phyloP scores from a whole-genome alignment of 2,797 vertebrate genomes.

The Eulemur mongoz region DNA sequence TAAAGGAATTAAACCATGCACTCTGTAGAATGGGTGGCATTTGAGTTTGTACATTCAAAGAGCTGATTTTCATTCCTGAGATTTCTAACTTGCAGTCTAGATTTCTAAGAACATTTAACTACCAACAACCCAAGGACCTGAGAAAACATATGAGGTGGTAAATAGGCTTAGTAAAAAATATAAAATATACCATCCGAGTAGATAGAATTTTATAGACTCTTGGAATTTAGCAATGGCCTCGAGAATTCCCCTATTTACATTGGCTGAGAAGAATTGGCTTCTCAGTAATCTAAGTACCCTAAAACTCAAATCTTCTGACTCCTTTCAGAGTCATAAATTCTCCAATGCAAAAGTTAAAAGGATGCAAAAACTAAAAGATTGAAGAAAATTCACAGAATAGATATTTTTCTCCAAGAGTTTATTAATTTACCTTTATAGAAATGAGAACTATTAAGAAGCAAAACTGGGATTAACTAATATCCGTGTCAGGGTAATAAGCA shows the following conservation, averaged over 20 bases:
- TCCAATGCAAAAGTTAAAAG: background rate
- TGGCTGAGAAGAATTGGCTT: background rate
- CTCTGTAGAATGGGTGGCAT: background rate
- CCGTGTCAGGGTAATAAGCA: background rate
- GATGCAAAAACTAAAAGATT: background rate
- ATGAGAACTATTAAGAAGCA: background rate
- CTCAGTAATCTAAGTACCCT: background rate
- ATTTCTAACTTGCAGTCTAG: background rate
- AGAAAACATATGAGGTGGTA: background rate
- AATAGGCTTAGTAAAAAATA: background rate
- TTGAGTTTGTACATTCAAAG: background rate
- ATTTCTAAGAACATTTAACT: background rate
- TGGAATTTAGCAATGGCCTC: background rate
- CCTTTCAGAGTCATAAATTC: background rate
- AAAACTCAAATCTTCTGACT: background rate
- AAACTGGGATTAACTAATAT: background rate
- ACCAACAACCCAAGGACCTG: background rate
- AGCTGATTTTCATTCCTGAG: background rate
- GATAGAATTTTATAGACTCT: background rate
- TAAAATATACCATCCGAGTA: background rate
- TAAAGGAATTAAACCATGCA: background rate
- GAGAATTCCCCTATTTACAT: background rate
- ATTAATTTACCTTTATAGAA: slow-evolving; percentile 14
- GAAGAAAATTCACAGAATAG: background rate
- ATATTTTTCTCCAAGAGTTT: background rate